Evolutionary conservation across 1,140 invertebrate genomes (phyloP).

Genomic region (Drosophila funebris): DNA sequence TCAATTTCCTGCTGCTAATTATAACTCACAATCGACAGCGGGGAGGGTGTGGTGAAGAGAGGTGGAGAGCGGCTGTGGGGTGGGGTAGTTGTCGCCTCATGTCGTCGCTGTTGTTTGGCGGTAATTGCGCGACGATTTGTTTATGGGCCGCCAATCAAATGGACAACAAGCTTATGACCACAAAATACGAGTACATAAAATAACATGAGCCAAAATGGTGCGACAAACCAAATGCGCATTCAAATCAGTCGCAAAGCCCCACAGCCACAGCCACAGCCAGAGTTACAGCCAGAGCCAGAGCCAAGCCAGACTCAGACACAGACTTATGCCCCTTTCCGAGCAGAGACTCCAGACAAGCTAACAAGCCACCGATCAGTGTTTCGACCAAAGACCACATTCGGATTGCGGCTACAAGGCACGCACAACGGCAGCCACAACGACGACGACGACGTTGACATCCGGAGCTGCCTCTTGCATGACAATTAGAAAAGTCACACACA

Average conservation of each 20-base stretch:
- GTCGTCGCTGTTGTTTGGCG: constrained; percentile 42
- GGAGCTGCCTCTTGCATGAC: constrained; percentile 66
- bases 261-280: background rate
- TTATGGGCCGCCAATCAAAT: constrained; percentile 69
- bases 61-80: background rate
- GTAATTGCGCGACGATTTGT: constrained; percentile 70
- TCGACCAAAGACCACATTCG: constrained; percentile 28
- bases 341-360: constrained; percentile 32
- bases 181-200: constrained; percentile 39
- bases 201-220: constrained; percentile 53
- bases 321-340: constrained; percentile 7
- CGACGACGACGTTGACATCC: constrained; percentile 62
- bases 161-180: constrained; percentile 35
- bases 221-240: constrained; percentile 65
- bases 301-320: background rate
- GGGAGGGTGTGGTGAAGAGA: background rate
- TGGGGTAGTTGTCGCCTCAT: constrained; percentile 23
- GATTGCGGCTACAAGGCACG: constrained; percentile 63
- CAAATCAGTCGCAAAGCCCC: constrained; percentile 53
- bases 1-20: constrained; percentile 46
- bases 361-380: constrained; percentile 37
- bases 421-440: constrained; percentile 37
- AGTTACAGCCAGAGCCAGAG: too few species aligned
- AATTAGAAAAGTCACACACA: constrained; percentile 64
- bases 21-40: background rate